Percentiles rank a stretch among this genome's conserved stretches.
Conservation (phyloP, 2,888 invertebrate species). For the Ectobius pallidus region DNA sequence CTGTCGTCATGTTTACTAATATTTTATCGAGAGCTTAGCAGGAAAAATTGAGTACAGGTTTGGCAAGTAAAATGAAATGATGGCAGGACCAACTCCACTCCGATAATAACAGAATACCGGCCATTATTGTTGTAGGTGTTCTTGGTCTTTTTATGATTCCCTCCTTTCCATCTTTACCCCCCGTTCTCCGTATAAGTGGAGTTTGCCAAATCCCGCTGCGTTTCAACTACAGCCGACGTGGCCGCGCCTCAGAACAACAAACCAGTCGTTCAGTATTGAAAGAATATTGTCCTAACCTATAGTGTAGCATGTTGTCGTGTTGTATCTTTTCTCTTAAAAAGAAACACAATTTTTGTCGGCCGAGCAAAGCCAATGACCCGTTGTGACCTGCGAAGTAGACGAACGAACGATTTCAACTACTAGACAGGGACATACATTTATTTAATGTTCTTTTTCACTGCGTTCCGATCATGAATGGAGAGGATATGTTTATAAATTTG, state of each 20-base stretch:
- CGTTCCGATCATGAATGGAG: not conserved
- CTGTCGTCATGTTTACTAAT: not conserved
- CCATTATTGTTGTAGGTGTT: not conserved
- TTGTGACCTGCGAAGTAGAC: constrained; percentile 5
- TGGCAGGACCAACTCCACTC: not conserved
- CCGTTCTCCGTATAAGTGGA: not conserved
- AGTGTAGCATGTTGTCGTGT: not conserved
- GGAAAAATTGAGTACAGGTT: not conserved
- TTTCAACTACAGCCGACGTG: not conserved
- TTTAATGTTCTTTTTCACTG: not conserved
- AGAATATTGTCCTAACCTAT: constrained; percentile 13
- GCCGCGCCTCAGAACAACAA: not conserved
- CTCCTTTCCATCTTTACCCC: not conserved
- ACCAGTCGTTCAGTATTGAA: not conserved
- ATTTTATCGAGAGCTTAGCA: not conserved
- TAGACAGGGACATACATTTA: not conserved
- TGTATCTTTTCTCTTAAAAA: not conserved
- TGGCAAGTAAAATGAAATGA: not conserved
- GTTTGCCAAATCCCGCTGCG: too few species aligned
- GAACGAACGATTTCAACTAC: constrained; percentile 2
- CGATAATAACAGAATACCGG: not conserved
- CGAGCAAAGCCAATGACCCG: constrained; percentile 20
- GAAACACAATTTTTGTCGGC: constrained; percentile 5
- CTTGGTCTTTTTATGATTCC: not conserved
- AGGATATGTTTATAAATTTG: constrained; percentile 1